These are phyloP conservation scores for Galaxea fascicularis DNA, from an alignment of 92 coral and sea anemone species.

Conservation along the genomic window DNA sequence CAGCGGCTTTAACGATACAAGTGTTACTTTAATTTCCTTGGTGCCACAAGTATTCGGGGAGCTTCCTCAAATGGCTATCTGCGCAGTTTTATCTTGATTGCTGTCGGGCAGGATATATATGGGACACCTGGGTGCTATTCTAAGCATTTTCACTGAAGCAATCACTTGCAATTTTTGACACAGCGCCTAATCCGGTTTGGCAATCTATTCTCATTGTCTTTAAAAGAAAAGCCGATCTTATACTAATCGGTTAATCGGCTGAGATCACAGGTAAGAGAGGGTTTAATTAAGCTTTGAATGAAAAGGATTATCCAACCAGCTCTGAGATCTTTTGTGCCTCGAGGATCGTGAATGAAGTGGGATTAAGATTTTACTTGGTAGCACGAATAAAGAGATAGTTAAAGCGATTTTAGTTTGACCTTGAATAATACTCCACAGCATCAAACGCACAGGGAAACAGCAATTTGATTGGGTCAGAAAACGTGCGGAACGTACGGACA, in stretches of 20 bases:
- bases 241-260: background rate
- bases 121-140: background rate
- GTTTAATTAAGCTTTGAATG: background rate
- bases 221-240: background rate
- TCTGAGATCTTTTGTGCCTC: constrained; percentile 2
- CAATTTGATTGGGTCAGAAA: too few species aligned
- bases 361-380: background rate
- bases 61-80: too few species aligned
- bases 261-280: background rate
- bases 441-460: too few species aligned
- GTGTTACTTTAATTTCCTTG: too few species aligned
- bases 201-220: background rate
- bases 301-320: constrained; percentile 1
- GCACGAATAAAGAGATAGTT: background rate
- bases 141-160: background rate
- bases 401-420: background rate
- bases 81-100: too few species aligned
- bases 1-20: too few species aligned
- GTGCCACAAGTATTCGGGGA: too few species aligned
- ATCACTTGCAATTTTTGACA: background rate
- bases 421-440: background rate
- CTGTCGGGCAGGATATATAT: too few species aligned
- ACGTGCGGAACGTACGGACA: too few species aligned
- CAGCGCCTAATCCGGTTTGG: constrained; percentile 2
- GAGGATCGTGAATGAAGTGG: background rate